phyloP scores from a whole-genome alignment of 2,888 invertebrate genomes.

The Rotaria magnacalcarata region DNA sequence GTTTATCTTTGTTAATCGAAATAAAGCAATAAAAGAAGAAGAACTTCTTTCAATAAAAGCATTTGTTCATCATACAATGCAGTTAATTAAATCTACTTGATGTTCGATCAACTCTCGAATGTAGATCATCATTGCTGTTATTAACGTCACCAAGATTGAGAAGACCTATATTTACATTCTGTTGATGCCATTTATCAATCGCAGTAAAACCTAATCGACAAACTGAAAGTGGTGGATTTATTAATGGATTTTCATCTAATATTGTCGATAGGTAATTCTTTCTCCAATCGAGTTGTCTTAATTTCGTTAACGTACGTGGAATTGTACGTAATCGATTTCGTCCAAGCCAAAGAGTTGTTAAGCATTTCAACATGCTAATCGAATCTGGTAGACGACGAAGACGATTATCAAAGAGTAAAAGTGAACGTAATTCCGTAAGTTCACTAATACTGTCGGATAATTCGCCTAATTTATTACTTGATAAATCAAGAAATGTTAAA shows the following conservation, averaged over 20 bases:
- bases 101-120: not conserved
- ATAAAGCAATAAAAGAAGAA: not conserved
- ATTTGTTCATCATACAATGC: not conserved
- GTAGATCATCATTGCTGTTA: not conserved
- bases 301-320: not conserved
- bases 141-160: not conserved
- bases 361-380: not conserved
- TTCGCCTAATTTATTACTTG: slow-evolving; percentile 36
- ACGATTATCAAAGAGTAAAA: slow-evolving; percentile 39
- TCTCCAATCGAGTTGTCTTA: slow-evolving; percentile 35
- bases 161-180: not conserved
- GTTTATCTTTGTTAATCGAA: too few relatives aligned
- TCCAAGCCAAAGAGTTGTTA: slow-evolving; percentile 33
- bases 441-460: slow-evolving; percentile 36
- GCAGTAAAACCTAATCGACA: slow-evolving; percentile 26
- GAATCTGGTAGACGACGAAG: not conserved
- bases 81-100: not conserved
- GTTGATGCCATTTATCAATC: not conserved
- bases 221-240: slow-evolving; percentile 13
- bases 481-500: slow-evolving; percentile 37
- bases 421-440: slow-evolving; percentile 34
- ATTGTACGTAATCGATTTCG: not conserved
- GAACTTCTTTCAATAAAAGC: not conserved
- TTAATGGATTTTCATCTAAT: slow-evolving; percentile 15
- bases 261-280: slow-evolving; percentile 36